A percentile compares a stretch with the other conserved stretches of the same genome.
These are phyloP conservation scores for Ctena decussata DNA, from an alignment of 2,888 invertebrate species.

Conservation along the genomic window DNA sequence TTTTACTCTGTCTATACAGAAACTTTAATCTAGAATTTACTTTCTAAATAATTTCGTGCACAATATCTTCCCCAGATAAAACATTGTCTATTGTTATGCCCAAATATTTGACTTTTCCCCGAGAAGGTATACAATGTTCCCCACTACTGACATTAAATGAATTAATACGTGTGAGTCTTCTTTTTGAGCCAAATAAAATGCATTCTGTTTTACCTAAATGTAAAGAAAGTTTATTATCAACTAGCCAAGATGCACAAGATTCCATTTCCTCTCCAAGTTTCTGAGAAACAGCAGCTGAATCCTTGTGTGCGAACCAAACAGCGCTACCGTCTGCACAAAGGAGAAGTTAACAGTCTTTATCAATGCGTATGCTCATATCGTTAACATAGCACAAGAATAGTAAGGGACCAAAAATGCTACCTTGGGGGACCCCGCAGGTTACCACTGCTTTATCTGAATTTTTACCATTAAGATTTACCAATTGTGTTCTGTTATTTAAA, in stretches of 20 bases:
- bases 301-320: neutral
- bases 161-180: no score
- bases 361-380: neutral
- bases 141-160: no score
- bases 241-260: neutral
- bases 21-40: no score
- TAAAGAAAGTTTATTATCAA: no score
- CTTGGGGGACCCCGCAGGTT: neutral
- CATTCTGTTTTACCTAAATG: no score
- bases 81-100: no score
- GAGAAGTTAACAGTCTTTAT: neutral
- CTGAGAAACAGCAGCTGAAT: neutral
- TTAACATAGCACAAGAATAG: constrained; percentile 12
- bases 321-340: neutral
- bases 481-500: neutral
- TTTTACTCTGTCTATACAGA: no score
- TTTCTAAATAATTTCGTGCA: no score
- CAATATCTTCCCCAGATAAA: no score
- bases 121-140: no score
- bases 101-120: no score
- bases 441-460: neutral
- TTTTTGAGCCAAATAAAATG: no score
- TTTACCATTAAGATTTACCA: neutral
- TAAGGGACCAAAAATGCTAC: neutral
- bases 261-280: neutral